Percentiles rank a stretch among this genome's conserved stretches.
phyloP scores from a whole-genome alignment of 2,113 vertebrate species.

The Salvator merianae region DNA sequence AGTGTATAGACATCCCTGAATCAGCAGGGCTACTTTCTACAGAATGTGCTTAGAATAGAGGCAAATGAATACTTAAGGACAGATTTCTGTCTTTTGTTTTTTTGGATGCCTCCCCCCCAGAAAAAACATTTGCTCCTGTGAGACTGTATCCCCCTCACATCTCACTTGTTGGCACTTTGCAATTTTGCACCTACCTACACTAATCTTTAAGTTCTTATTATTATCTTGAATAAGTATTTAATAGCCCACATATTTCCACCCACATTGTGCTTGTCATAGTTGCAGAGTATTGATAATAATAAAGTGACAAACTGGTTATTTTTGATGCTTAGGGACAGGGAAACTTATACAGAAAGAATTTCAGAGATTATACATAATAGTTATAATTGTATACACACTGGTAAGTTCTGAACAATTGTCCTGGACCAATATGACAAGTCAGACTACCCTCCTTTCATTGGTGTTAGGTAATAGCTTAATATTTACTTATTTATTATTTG shows the following conservation, averaged over 20 bases:
- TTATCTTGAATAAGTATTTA: slow-evolving; percentile 21
- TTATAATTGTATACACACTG: not conserved
- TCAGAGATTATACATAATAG: not conserved
- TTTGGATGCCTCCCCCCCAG: not conserved
- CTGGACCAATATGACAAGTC: not conserved
- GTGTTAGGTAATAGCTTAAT: not conserved
- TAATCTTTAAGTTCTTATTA: slow-evolving; percentile 19
- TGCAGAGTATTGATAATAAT: slow-evolving; percentile 18
- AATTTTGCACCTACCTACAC: slow-evolving; percentile 13
- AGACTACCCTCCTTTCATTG: not conserved
- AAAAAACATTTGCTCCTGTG: too few species aligned
- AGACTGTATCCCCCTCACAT: not conserved
- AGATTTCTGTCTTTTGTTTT: not conserved
- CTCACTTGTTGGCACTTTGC: not conserved
- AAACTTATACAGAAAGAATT: not conserved
- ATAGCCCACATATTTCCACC: slow-evolving; percentile 13
- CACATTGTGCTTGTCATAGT: not conserved
- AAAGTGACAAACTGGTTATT: slow-evolving; percentile 7
- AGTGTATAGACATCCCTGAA: not conserved
- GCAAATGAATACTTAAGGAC: not conserved
- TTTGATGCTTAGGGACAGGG: not conserved
- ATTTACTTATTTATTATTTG: too few species aligned
- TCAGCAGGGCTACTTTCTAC: not conserved
- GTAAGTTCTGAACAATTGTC: not conserved
- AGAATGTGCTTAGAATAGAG: not conserved